Evolutionary conservation across 92 coral and sea anemone genomes (phyloP).

Genomic region (Diadumene lineata): DNA sequence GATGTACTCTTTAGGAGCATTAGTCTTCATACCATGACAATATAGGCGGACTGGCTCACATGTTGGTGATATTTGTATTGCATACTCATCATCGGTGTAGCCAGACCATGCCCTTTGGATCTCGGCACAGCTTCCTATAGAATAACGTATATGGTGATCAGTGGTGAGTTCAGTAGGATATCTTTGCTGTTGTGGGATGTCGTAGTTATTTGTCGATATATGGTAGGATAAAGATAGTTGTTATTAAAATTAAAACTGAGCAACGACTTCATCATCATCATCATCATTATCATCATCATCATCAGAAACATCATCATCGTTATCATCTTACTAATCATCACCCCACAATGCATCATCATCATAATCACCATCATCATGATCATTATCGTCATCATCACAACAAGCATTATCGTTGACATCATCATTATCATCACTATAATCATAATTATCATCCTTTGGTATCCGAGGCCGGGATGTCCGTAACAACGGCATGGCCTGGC

Average conservation of each 20-base stretch:
- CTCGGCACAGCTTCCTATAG: constrained; percentile 84
- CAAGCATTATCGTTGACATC: background rate
- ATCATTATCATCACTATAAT: background rate
- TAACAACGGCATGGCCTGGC: background rate
- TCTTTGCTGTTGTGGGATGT: too few relatives aligned
- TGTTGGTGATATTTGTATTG: constrained; percentile 78
- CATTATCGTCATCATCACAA: background rate
- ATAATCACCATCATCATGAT: background rate
- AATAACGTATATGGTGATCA: background rate
- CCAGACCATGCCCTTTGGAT: constrained; percentile 88
- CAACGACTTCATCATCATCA: background rate
- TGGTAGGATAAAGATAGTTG: too few relatives aligned
- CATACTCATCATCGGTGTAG: constrained; percentile 88
- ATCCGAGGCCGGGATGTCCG: background rate
- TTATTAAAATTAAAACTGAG: background rate
- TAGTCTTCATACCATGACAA: constrained; percentile 91
- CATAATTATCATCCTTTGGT: background rate
- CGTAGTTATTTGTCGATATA: too few relatives aligned
- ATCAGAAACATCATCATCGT: background rate
- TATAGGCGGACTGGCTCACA: constrained; percentile 91
- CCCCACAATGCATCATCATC: too few relatives aligned
- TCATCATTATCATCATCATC: background rate
- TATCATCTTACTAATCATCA: background rate
- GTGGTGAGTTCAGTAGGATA: too few relatives aligned
- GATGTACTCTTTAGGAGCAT: constrained; percentile 80